Percentiles rank a stretch among this genome's conserved stretches.
Conservation (phyloP, 1,140 invertebrate species). For the Drosophila mayri region DNA sequence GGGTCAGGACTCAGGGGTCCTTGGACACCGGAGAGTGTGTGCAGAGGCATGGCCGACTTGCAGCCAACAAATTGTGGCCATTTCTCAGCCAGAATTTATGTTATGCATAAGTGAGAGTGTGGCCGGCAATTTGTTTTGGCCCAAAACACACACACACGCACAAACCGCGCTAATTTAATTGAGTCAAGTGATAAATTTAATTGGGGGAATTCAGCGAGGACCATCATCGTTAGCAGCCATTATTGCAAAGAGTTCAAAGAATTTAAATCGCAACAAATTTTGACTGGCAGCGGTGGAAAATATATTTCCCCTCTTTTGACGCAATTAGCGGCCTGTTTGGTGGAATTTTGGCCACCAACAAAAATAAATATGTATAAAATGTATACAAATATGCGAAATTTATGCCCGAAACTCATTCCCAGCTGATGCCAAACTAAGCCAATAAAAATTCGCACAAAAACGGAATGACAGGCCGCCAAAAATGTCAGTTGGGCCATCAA, state of each 20-base stretch:
- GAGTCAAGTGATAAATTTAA: slow-evolving; percentile 49
- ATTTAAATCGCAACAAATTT: slow-evolving; percentile 31
- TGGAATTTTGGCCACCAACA: slow-evolving; percentile 5
- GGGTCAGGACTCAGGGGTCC: slow-evolving; percentile 2
- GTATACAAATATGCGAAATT: slow-evolving; percentile 16
- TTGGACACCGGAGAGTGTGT: neutral
- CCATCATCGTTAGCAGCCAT: slow-evolving; percentile 23
- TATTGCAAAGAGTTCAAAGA: slow-evolving; percentile 28
- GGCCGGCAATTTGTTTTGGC: slow-evolving; percentile 30
- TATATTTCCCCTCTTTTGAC: slow-evolving; percentile 29
- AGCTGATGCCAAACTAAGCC: slow-evolving; percentile 46
- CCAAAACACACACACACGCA: slow-evolving; percentile 2
- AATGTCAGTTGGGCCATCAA: slow-evolving; percentile 69
- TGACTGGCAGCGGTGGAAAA: slow-evolving; percentile 11
- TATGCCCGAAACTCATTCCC: slow-evolving; percentile 22
- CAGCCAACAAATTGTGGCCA: slow-evolving; percentile 38
- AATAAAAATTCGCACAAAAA: slow-evolving; percentile 69
- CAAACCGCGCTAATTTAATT: slow-evolving; percentile 35
- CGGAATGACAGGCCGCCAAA: slow-evolving; percentile 64
- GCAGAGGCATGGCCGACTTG: slow-evolving; percentile 13
- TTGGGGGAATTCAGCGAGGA: slow-evolving; percentile 18
- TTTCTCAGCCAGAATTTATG: slow-evolving; percentile 33
- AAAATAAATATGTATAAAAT: neutral
- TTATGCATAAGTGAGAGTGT: slow-evolving; percentile 31
- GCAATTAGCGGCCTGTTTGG: slow-evolving; percentile 35